These are phyloP conservation scores for Lophochroa leadbeateri DNA, from an alignment of 2,113 vertebrate species.

Conservation along the genomic window DNA sequence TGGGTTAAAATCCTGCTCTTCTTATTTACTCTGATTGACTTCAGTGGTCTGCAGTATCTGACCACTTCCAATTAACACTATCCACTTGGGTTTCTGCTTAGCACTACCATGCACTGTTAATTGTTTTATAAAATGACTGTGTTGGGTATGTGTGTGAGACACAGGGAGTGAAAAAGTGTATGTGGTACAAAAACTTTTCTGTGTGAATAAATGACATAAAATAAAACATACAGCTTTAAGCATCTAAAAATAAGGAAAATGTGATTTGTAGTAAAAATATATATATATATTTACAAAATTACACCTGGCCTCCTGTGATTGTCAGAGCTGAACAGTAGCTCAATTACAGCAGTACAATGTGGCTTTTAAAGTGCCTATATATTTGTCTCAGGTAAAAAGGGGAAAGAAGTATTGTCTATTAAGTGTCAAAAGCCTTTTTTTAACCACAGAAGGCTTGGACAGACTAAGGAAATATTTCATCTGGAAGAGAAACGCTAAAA, in stretches of 20 bases:
- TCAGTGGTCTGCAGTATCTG: constrained; percentile 5
- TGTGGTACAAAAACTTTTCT: not conserved
- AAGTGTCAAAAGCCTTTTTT: constrained; percentile 77
- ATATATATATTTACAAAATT: constrained; percentile 64
- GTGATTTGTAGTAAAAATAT: constrained; percentile 49
- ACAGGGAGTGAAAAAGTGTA: not conserved
- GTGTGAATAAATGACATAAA: not conserved
- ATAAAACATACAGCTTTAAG: not conserved
- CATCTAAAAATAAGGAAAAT: constrained; percentile 46
- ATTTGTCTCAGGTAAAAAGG: constrained; percentile 62
- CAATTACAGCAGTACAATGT: constrained; percentile 55
- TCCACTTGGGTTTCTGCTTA: constrained; percentile 29
- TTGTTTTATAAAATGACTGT: constrained; percentile 12
- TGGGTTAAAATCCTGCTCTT: constrained; percentile 53
- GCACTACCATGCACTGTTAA: not conserved
- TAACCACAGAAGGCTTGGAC: constrained; percentile 70
- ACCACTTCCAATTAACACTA: constrained; percentile 15
- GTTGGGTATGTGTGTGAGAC: not conserved
- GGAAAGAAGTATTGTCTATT: constrained; percentile 72
- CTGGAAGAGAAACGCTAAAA: constrained; percentile 78
- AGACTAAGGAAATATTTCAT: constrained; percentile 76
- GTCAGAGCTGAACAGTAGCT: constrained; percentile 59
- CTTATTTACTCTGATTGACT: constrained; percentile 43
- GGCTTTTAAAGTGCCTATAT: constrained; percentile 62
- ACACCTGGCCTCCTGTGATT: constrained; percentile 49